phyloP scores from a whole-genome alignment of 2,797 vertebrate species.

The Pygocentrus nattereri region DNA sequence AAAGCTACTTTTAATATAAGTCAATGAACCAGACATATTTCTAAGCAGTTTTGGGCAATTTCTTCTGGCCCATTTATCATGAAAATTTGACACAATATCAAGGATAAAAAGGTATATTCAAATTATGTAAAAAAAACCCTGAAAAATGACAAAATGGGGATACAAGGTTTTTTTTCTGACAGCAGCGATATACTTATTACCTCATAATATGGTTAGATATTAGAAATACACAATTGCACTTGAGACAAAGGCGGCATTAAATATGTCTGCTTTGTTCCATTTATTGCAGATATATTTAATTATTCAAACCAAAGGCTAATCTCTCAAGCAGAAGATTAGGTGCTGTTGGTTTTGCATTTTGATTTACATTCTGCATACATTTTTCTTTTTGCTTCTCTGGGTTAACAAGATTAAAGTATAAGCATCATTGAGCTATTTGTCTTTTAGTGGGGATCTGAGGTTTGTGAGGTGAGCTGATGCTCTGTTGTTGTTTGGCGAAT shows the following conservation, averaged over 20 bases:
- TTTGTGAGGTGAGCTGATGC: not conserved
- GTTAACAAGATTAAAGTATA: not conserved
- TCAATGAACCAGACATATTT: too few species aligned
- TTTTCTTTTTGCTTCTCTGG: not conserved
- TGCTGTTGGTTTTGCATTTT: not conserved
- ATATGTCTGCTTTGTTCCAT: not conserved
- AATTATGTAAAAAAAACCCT: too few species aligned
- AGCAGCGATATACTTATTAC: too few species aligned
- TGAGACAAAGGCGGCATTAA: not conserved
- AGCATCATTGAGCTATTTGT: not conserved
- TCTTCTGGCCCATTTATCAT: too few species aligned
- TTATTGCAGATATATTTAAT: not conserved
- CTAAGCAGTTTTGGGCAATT: too few species aligned
- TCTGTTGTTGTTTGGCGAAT: conserved; percentile 6
- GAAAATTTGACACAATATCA: too few species aligned
- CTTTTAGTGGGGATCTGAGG: not conserved
- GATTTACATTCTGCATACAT: not conserved
- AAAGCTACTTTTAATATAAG: too few species aligned
- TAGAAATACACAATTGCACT: not conserved
- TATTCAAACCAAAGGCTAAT: not conserved
- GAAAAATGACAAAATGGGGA: too few species aligned
- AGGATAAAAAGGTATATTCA: too few species aligned
- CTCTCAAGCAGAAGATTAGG: not conserved
- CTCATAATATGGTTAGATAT: not conserved
- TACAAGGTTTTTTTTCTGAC: too few species aligned